phyloP scores from a whole-genome alignment of 2,888 invertebrate genomes.

The Phytoseiulus persimilis region DNA sequence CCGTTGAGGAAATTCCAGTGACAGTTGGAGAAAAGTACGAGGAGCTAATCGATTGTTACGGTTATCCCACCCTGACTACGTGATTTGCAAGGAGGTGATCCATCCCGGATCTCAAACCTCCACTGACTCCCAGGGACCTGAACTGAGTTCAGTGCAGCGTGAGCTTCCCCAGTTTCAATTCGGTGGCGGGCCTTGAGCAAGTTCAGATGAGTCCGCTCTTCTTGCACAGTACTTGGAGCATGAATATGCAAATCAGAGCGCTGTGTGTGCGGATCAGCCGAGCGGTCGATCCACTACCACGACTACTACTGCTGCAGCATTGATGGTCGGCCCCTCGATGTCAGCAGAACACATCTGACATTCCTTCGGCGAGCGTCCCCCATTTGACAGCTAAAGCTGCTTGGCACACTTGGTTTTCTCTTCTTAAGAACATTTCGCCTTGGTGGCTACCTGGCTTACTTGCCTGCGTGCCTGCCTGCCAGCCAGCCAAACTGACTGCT shows the following conservation, averaged over 20 bases:
- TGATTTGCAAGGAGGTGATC: too few relatives aligned
- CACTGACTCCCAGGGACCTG: too few relatives aligned
- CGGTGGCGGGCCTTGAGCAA: too few relatives aligned
- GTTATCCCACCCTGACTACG: too few relatives aligned
- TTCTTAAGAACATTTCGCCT: not conserved
- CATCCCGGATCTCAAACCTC: too few relatives aligned
- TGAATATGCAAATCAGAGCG: not conserved
- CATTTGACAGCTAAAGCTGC: not conserved
- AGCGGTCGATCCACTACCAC: not conserved
- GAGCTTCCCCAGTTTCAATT: too few relatives aligned
- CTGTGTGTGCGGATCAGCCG: not conserved
- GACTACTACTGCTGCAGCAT: too few relatives aligned
- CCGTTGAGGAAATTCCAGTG: too few relatives aligned
- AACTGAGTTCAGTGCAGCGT: too few relatives aligned
- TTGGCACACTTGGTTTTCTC: constrained; percentile 5
- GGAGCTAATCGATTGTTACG: too few relatives aligned
- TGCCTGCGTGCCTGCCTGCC: not conserved
- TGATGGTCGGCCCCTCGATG: not conserved
- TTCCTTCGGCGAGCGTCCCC: not conserved
- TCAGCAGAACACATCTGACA: not conserved
- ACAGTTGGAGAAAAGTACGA: too few relatives aligned
- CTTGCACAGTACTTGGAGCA: not conserved
- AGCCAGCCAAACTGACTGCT: not conserved
- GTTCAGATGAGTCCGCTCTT: not conserved
- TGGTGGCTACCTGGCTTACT: not conserved